phyloP scores from a whole-genome alignment of 2,113 vertebrate genomes.

The Aleadryas rufinucha region DNA sequence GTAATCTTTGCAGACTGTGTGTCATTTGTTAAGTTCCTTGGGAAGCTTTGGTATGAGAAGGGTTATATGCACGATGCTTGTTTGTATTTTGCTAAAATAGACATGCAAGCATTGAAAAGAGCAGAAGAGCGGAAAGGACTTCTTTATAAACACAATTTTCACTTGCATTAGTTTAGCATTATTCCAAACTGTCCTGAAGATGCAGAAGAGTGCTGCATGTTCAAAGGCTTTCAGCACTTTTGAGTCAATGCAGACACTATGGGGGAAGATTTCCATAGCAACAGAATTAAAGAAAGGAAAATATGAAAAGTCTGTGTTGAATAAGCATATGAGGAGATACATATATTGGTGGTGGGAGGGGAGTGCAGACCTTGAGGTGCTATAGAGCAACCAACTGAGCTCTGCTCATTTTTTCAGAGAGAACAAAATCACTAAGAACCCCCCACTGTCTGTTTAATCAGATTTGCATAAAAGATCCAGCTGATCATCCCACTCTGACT shows the following conservation, averaged over 20 bases:
- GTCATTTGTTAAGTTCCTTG: background rate
- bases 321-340: background rate
- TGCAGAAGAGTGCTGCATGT: background rate
- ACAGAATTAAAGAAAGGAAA: constrained; percentile 40
- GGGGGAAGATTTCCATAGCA: constrained; percentile 66
- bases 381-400: background rate
- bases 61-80: background rate
- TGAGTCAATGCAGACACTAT: background rate
- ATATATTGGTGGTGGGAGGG: background rate
- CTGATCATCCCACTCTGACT: background rate
- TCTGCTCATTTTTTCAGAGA: background rate
- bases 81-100: background rate
- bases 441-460: background rate
- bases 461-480: background rate
- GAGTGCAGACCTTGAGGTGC: background rate
- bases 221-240: background rate
- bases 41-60: background rate
- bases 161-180: background rate
- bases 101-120: background rate
- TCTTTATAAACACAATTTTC: background rate
- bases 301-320: background rate
- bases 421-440: background rate
- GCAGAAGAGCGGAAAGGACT: accelerated
- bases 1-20: background rate
- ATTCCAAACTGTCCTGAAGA: background rate